A percentile compares a stretch with the other conserved stretches of the same genome.
Evolutionary conservation across 2,888 invertebrate species (phyloP).

Genomic region (Lathronympha strigana): DNA sequence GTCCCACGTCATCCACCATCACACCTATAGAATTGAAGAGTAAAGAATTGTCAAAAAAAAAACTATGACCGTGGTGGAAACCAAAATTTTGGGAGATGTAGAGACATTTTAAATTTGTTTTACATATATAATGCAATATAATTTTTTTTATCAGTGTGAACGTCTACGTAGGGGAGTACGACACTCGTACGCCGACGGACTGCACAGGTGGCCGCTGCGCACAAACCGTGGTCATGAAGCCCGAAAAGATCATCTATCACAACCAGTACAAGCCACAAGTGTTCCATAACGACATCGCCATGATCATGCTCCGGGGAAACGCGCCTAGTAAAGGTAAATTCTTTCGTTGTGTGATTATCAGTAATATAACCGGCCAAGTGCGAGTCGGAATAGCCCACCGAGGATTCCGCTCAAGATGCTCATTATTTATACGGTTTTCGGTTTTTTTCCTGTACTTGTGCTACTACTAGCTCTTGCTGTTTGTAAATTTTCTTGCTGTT

Average conservation of each 20-base stretch:
- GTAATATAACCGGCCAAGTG: no score
- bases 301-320: constrained; percentile 14
- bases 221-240: constrained; percentile 17
- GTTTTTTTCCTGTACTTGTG: no score
- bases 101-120: no score
- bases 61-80: no score
- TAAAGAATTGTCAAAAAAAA: no score
- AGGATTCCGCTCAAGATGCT: neutral
- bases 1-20: constrained; percentile 19
- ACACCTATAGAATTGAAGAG: constrained; percentile 9
- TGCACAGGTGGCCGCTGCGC: constrained; percentile 17
- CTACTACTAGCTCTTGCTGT: no score
- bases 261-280: neutral
- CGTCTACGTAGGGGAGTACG: constrained; percentile 23
- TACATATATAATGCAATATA: neutral
- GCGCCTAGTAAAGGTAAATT: constrained; percentile 28
- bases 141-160: constrained; percentile 6
- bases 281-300: constrained; percentile 17
- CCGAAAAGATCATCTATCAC: constrained; percentile 10
- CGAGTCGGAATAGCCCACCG: no score
- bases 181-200: constrained; percentile 19
- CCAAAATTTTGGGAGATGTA: no score
- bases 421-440: no score
- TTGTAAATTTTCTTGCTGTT: neutral
- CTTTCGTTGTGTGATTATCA: no score